Percentiles rank a stretch among this genome's conserved stretches.
Evolutionary conservation across 1,140 invertebrate genomes (phyloP).

Genomic region (Patella vulgata): DNA sequence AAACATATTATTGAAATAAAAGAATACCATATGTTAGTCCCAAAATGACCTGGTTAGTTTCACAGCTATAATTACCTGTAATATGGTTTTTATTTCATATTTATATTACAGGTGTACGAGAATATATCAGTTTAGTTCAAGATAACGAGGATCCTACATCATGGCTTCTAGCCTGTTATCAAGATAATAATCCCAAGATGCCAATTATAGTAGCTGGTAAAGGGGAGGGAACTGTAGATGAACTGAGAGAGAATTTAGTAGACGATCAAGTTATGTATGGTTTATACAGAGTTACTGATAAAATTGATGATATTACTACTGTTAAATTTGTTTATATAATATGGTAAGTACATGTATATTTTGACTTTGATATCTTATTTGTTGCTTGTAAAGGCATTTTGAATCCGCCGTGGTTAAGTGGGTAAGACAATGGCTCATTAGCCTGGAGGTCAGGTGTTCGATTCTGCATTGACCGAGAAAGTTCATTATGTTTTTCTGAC

Average conservation of each 20-base stretch:
- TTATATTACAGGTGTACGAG: no score
- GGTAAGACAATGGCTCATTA: no score
- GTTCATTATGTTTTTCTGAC: no score
- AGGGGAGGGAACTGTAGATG: conserved; percentile 50
- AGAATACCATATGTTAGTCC: no score
- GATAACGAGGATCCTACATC: conserved; percentile 30
- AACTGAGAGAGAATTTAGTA: conserved; percentile 39
- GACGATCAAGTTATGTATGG: conserved; percentile 55
- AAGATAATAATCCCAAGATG: conserved; percentile 51
- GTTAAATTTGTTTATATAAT: conserved; percentile 64
- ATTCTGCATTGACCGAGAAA: no score
- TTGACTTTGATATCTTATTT: background rate
- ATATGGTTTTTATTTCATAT: no score
- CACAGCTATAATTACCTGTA: no score
- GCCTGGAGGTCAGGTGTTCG: no score
- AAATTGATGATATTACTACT: conserved; percentile 56
- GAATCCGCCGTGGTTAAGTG: no score
- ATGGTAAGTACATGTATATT: conserved; percentile 50
- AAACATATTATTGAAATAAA: no score
- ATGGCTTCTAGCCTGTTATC: conserved; percentile 53
- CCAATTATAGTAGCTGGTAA: conserved; percentile 40
- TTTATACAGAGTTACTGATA: conserved; percentile 54
- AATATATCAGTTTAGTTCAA: conserved; percentile 42
- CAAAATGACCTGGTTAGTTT: no score
- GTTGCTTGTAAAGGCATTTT: background rate